Percentiles rank a stretch among this genome's conserved stretches.
phyloP scores from a whole-genome alignment of 2,888 invertebrate genomes.

The Heliconius sara region DNA sequence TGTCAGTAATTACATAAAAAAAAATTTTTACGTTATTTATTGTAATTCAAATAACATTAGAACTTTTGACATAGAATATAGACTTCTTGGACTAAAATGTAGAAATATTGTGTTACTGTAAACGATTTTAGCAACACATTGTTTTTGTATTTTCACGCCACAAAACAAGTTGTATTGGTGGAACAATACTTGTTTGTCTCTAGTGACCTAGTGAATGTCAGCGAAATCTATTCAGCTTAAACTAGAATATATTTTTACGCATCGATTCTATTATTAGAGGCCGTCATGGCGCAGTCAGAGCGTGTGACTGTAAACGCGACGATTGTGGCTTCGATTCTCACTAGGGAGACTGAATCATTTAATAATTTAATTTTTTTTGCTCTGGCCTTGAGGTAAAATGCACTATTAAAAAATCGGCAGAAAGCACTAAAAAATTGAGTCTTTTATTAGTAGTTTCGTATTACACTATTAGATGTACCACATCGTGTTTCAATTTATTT shows the following conservation, averaged over 20 bases:
- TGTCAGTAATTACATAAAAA: no score
- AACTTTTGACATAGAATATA: background rate
- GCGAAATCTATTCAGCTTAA: constrained; percentile 8
- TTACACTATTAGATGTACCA: constrained; percentile 1
- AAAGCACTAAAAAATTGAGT: background rate
- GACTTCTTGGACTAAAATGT: background rate
- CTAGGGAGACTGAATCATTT: background rate
- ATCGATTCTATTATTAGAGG: background rate
- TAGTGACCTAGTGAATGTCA: constrained; percentile 6
- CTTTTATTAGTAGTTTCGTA: background rate
- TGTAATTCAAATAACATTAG: background rate
- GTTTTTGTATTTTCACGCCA: background rate
- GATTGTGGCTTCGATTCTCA: background rate
- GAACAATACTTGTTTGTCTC: constrained; percentile 15
- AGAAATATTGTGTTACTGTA: background rate
- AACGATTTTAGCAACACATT: background rate
- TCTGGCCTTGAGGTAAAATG: no score
- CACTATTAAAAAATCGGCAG: no score
- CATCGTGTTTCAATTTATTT: constrained; percentile 17
- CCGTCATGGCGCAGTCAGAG: background rate
- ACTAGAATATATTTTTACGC: constrained; percentile 3
- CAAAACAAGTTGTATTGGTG: constrained; percentile 5
- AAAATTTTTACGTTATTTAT: background rate
- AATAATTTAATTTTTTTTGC: no score
- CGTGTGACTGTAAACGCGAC: background rate